Base-by-base conservation (phyloP, 2,797 vertebrate genomes). In the Gymnodraco acuticeps region DNA sequence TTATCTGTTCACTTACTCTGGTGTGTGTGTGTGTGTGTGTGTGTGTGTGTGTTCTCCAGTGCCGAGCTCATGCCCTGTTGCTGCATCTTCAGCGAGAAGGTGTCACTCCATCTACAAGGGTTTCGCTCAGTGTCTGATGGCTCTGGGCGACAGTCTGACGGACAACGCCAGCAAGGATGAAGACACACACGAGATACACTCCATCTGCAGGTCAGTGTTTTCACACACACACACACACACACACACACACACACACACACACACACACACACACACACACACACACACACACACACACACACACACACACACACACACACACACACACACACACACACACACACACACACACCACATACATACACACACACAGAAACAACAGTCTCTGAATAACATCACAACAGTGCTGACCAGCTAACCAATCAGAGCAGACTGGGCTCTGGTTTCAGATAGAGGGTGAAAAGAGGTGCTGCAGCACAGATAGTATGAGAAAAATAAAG, bases 71-170 rank as follows among this genome's bases (percentile, higher is more conserved):
- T 84, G 87, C 73, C 89, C 94, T 1, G 82, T 91, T 62, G 89
- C 90, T 61, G 92, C 94, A 48, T 91, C 90, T 15, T 94, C 94
- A 10, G 91, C 94, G 81, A 92, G 91, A 83, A 93, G 87, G 84
- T 99, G 97, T 68, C 94, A 96, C 90, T 96, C 95, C 86, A 98
- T 99, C 94, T 99, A 98, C 92, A 97, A 96, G 89, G 97, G 97
- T 50, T 99, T 99, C 1, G 97, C 97, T 0, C 91, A 94, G 73
- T 99, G 98, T 92, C 95, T 99, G 74, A 95, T 99, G 93, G 95
- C 95, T 70, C 92, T 99, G 62, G 98, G 97, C 41, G 96, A 98
- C 78, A 94, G 96, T 89, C 96, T 99, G 95, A 94, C 94, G 41
- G 95, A 91, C 61, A 96, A 69, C 11, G 87, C 94, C 23, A 94